Evolutionary conservation across 2,888 invertebrate genomes (phyloP), one percentile per base, ranked within the genome.

Genomic region (Sepiola atlantica): DNA sequence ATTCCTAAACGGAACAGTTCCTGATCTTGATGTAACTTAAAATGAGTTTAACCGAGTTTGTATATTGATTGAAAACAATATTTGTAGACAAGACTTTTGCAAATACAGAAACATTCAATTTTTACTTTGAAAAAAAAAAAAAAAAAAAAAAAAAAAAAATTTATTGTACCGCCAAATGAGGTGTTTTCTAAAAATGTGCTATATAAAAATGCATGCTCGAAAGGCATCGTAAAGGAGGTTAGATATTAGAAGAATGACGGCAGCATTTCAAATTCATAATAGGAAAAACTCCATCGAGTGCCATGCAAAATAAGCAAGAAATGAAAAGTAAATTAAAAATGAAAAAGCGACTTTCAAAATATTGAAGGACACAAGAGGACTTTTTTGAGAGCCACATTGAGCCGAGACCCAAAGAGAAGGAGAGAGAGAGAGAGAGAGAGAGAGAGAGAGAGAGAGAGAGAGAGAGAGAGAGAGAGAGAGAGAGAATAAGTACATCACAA

Each of bases 261-360:
- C 77, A 77, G 24, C 4, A 14, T 12, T 77, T 77, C 77, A 77
- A 77, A 77, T n/a, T 77, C n/a, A n/a, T 32, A 77, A 77, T 10
- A 77, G 28, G 14, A 77, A 77, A 32, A 77, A 77, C n/a, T n/a
- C 77, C n/a, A 77, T 77, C n/a, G n/a, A 77, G 77, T 77, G 77
- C 77, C 77, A 77, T 77, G 77, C 77, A 77, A 77, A 77, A n/a
- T n/a, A 77, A 77, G 77, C 77, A 77, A 77, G 14, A 77, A 77
- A 77, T 61, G 24, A 77, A n/a, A 77, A 77, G 32, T 32, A n/a
- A 77, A 77, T n/a, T n/a, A 12, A 77, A 77, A 77, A 77, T n/a
- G 16, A n/a, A 32, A 77, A 77, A 77, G 16, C 28, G n/a, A 77
- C n/a, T 77, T 77, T 77, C 77, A 28, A 77, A 77, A n/a, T 8